Percentiles rank a stretch among this genome's conserved stretches.
phyloP scores from a whole-genome alignment of 2,888 invertebrate species.

The Thecophora atra region DNA sequence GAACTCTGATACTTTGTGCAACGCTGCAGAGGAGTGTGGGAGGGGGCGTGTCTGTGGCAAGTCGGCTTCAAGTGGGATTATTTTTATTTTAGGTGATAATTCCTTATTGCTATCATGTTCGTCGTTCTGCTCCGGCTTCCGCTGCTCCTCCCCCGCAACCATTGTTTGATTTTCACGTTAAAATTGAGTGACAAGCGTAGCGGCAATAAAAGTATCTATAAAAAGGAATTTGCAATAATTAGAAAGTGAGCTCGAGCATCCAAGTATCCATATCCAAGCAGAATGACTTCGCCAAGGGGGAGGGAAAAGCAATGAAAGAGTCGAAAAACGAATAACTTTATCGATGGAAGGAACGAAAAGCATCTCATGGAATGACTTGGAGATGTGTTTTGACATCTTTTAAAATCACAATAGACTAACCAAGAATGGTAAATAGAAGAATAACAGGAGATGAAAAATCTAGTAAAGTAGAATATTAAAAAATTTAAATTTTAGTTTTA shows the following conservation, averaged over 20 bases:
- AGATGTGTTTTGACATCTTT: slow-evolving; percentile 6
- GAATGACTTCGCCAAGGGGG: not conserved
- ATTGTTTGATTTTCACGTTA: slow-evolving; percentile 31
- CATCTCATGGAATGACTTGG: not conserved
- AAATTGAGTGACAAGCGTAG: slow-evolving; percentile 30
- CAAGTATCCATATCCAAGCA: not conserved
- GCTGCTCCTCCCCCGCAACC: not conserved
- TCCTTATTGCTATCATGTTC: not conserved
- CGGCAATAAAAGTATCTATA: slow-evolving; percentile 34
- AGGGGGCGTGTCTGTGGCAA: slow-evolving; percentile 16
- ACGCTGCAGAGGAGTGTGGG: not conserved
- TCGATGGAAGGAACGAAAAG: not conserved
- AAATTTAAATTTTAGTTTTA: no score
- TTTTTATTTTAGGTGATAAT: slow-evolving; percentile 33
- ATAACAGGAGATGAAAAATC: no score
- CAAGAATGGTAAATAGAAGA: not conserved
- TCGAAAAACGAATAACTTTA: not conserved
- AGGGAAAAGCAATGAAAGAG: not conserved
- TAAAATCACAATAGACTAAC: not conserved
- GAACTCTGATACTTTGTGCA: slow-evolving; percentile 33
- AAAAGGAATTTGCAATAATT: slow-evolving; percentile 36
- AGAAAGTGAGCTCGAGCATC: slow-evolving; percentile 21
- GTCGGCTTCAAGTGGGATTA: slow-evolving; percentile 19
- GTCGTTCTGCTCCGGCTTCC: not conserved
- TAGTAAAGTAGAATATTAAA: no score